Evolutionary conservation across 2,797 vertebrate species (phyloP), one percentile per base, ranked within the genome.

Genomic region (Aldrovandia affinis): DNA sequence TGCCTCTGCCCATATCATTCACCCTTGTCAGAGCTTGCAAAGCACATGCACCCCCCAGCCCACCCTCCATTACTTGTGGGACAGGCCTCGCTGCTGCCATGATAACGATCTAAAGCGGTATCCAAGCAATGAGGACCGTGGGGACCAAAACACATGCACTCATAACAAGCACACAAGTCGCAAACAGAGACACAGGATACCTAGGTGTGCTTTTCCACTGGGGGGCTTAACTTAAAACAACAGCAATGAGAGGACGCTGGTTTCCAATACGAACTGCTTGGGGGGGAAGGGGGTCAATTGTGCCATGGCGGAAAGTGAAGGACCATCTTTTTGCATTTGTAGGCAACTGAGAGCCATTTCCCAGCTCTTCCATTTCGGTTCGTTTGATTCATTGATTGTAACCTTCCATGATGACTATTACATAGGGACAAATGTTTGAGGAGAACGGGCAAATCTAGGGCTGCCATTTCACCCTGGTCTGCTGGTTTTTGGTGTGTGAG

Each of bases 151-250:
- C 54, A 4, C 70, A 28, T 63, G 61, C 85, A 86, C 15, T 15
- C 15, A 83, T 39, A 87, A 88, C 88, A 89, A 81, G 86, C 80
- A n/a, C n/a, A n/a, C n/a, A 33, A 39, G 63, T 63, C 75, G 79
- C 73, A 75, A 25, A 8, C 70, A 75, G 18, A 44, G 70, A 3
- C 5, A 36, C 25, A 47, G n/a, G 57, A 79, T 81, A 81, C 82
- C 79, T 75, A 78, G 78, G 79, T 52, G 18, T 44, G 36, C 39
- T 33, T 22, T 42, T 18, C 39, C 3, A 70, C 30, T 4, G 50
- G 5, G 39, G 70, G 39, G 39, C 36, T 30, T 70, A 70, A 70
- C 28, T 39, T 75, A 18, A 44, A 42, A 39, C 30, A 28, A 75
- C 6, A 20, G 39, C 20, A 6, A 20, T 20, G 3, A 14, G 65